These are phyloP conservation scores for Artemia sinica DNA, from an alignment of 2,888 invertebrate species.

Conservation along the genomic window DNA sequence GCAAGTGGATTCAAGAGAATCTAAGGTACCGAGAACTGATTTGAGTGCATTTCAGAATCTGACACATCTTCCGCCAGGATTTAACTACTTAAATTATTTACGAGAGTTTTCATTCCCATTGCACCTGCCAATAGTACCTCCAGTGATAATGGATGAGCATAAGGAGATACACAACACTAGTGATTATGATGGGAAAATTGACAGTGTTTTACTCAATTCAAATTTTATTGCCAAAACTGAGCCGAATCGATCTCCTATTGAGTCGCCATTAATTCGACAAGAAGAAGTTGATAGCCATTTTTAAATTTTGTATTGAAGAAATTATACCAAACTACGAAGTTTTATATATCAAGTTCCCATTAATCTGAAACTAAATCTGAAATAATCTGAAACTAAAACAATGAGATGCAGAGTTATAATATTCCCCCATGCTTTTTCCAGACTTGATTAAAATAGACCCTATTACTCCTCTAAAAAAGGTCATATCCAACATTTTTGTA, in stretches of 20 bases:
- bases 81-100: conserved; percentile 55
- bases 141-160: conserved; percentile 42
- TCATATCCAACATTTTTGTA: too few relatives aligned
- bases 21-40: background rate
- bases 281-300: conserved; percentile 6
- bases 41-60: background rate
- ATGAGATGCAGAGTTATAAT: too few relatives aligned
- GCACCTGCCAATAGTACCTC: conserved; percentile 65
- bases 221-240: background rate
- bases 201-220: too few relatives aligned
- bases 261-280: background rate
- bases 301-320: background rate
- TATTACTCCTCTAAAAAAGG: too few relatives aligned
- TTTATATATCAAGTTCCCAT: too few relatives aligned
- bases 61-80: background rate
- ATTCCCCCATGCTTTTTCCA: too few relatives aligned
- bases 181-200: background rate
- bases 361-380: too few relatives aligned
- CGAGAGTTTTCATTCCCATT: conserved; percentile 70
- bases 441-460: too few relatives aligned
- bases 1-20: background rate
- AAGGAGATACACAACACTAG: background rate
- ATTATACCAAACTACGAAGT: too few relatives aligned
- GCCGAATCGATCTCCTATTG: background rate
- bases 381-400: too few relatives aligned